Percentiles rank a stretch among this genome's conserved stretches.
These are phyloP conservation scores for Tetranychus urticae DNA, from an alignment of 1,140 invertebrate genomes.

Conservation along the genomic window DNA sequence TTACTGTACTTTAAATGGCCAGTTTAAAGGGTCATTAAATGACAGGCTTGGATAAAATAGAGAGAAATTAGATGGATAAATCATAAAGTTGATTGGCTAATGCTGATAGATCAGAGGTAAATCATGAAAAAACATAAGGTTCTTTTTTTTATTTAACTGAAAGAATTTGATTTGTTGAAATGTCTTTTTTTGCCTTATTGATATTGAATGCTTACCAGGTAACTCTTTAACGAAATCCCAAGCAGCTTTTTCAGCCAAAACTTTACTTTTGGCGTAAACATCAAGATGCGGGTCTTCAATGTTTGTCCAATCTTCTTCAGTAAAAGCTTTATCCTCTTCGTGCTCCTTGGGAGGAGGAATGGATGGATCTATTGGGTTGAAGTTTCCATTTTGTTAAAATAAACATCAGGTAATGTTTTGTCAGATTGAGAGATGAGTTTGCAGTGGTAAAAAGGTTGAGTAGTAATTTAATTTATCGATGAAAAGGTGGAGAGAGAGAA, in stretches of 20 bases:
- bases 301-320: slow-evolving; percentile 30
- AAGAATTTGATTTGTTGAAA: too few relatives aligned
- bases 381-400: not conserved
- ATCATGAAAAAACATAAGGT: too few relatives aligned
- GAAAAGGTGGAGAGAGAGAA: not conserved
- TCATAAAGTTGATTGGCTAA: too few relatives aligned
- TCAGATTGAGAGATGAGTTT: too few relatives aligned
- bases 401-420: too few relatives aligned
- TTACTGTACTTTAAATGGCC: too few relatives aligned
- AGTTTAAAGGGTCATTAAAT: too few relatives aligned
- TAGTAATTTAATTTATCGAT: not conserved
- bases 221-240: slow-evolving; percentile 30
- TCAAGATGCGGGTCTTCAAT: slow-evolving; percentile 18
- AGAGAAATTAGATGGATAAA: too few relatives aligned
- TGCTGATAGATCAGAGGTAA: too few relatives aligned
- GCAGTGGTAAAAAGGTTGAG: too few relatives aligned
- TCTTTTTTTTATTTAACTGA: too few relatives aligned
- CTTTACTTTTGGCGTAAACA: slow-evolving; percentile 27
- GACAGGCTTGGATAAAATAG: too few relatives aligned
- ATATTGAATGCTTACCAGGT: slow-evolving; percentile 16
- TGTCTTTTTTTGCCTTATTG: not conserved
- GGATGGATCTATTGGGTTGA: slow-evolving; percentile 3
- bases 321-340: slow-evolving; percentile 23
- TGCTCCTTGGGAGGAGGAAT: slow-evolving; percentile 3
- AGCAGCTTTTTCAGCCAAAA: slow-evolving; percentile 29